Percentiles rank a stretch among this genome's conserved stretches.
These are phyloP conservation scores for Panagrolaimus sp. DNA, from an alignment of 1,140 invertebrate species.

Conservation along the genomic window DNA sequence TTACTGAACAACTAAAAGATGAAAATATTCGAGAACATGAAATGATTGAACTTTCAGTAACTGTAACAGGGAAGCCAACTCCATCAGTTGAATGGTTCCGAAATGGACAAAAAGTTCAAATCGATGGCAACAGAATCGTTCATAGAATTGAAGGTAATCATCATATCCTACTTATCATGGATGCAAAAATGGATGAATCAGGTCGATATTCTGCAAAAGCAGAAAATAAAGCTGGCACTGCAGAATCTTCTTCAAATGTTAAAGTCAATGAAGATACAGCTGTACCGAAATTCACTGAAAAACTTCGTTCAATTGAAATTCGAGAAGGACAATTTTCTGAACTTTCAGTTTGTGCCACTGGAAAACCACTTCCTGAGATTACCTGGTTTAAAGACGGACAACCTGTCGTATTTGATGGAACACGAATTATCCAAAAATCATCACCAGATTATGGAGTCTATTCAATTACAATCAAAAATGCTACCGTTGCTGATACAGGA, in stretches of 20 bases:
- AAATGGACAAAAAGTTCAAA: constrained; percentile 72
- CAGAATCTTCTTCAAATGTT: constrained; percentile 45
- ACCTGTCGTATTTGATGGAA: constrained; percentile 66
- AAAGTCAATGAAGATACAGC: constrained; percentile 63
- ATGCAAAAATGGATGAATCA: constrained; percentile 71
- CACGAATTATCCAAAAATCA: constrained; percentile 45
- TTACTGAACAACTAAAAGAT: constrained; percentile 42
- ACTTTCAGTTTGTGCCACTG: constrained; percentile 49
- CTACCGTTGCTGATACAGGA: constrained; percentile 40
- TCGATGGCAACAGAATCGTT: constrained; percentile 63
- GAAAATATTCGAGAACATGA: constrained; percentile 68
- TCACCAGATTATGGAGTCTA: constrained; percentile 55
- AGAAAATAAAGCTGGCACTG: constrained; percentile 49
- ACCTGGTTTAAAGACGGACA: constrained; percentile 60
- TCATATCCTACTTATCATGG: constrained; percentile 71
- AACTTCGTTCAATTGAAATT: constrained; percentile 55
- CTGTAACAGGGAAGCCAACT: constrained; percentile 75
- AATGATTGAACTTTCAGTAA: constrained; percentile 70
- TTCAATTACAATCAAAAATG: constrained; percentile 61
- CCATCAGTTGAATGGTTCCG: constrained; percentile 73
- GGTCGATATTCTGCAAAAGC: constrained; percentile 62
- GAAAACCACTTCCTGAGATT: constrained; percentile 57
- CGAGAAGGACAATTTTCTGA: constrained; percentile 42
- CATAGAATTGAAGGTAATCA: constrained; percentile 65
- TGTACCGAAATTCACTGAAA: constrained; percentile 52